Base-by-base conservation (phyloP, 1,140 invertebrate genomes). In the Heliconius melpomene region DNA sequence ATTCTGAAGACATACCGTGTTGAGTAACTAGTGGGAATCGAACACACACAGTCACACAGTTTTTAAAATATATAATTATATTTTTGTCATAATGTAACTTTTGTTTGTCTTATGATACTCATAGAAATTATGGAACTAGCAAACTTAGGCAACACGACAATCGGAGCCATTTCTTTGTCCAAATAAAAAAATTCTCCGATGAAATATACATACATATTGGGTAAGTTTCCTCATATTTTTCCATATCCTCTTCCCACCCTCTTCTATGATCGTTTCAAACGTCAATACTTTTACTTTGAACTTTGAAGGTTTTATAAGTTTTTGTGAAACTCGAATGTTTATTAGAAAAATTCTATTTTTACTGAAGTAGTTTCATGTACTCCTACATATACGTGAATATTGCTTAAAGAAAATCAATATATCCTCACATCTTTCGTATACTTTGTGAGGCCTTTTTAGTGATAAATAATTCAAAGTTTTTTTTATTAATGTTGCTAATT, bases 131-230 rank as follows among this genome's bases (percentile, higher is more conserved):
- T 23, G n/a, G 23, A 20, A 52, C n/a, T n/a, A 57, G 8, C n/a
- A 23, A 57, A 57, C 20, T 57, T 23, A 23, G n/a, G 2, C 80
- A 74, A 50, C 73, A 84, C 66, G 79, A 81, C 80, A 84, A 81
- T 84, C 82, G 81, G 82, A 86, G 79, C 74, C 83, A 81, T 79
- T 81, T 80, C 79, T 79, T 78, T 73, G 77, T 80, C 77, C 79
- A 84, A 84, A 87, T 81, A 87, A 86, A 85, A 84, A 52, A 52
- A 84, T 66, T 79, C 79, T 75, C 79, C 79, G 80, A 83, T 81
- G 85, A 82, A 87, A 83, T 83, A 84, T 86, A 87, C 83, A 86
- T 84, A 86, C 73, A 86, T 83, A 86, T 85, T 85, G 83, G 66
- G 54, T 74, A 87, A 87, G 73, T 86, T 86, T 83, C 79, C 82